phyloP scores from a whole-genome alignment of 1,140 invertebrate genomes.

The Penaeus chinensis region DNA sequence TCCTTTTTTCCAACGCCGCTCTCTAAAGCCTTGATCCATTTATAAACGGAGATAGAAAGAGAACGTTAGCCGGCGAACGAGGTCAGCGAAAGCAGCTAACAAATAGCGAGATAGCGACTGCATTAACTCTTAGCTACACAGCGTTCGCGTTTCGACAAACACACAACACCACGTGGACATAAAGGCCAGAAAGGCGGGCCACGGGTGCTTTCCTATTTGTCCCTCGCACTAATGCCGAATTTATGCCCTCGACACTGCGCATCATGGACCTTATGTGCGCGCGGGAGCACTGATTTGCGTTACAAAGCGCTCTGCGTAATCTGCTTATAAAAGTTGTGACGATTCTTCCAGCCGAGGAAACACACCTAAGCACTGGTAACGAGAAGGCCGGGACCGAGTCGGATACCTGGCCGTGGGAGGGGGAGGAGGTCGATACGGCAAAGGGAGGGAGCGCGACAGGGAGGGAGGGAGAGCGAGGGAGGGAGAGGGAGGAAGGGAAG shows the following conservation, averaged over 20 bases:
- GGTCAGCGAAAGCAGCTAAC: too few species aligned
- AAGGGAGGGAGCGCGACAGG: not conserved
- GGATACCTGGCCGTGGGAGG: not conserved
- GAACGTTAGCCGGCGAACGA: too few species aligned
- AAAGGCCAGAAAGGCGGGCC: not conserved
- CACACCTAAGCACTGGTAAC: slow-evolving; percentile 47
- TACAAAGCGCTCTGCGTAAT: slow-evolving; percentile 40
- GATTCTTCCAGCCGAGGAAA: slow-evolving; percentile 32
- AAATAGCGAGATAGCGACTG: too few species aligned
- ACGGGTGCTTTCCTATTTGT: not conserved
- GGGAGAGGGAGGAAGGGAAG: not conserved
- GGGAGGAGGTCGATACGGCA: not conserved
- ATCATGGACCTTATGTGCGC: not conserved
- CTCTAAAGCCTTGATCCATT: too few species aligned
- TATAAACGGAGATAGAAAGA: too few species aligned
- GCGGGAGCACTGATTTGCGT: slow-evolving; percentile 10
- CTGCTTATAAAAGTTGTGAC: slow-evolving; percentile 51
- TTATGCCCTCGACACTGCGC: not conserved
- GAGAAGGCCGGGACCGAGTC: not conserved
- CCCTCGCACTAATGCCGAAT: not conserved
- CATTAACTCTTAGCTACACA: too few species aligned
- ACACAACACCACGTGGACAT: too few species aligned
- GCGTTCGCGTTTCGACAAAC: too few species aligned
- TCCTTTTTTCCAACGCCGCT: not conserved
- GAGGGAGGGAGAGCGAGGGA: slow-evolving; percentile 9